These are phyloP conservation scores for Acanthochromis polyacanthus DNA, from an alignment of 2,113 vertebrate genomes.

Conservation along the genomic window DNA sequence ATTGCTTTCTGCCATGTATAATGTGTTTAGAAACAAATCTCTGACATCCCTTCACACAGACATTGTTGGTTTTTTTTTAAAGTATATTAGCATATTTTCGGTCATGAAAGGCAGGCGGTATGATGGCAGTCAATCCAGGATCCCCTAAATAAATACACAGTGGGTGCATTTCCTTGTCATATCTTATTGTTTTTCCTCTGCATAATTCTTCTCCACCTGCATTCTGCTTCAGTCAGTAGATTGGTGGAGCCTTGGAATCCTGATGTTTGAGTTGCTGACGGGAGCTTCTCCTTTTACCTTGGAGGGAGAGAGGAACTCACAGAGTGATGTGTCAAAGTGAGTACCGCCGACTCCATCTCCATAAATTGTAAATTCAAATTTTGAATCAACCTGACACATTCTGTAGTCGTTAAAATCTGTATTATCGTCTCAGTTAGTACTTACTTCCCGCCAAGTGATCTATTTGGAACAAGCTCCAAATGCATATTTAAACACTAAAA, in stretches of 20 bases:
- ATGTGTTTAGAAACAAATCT: too few species aligned
- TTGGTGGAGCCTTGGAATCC: conserved; percentile 95
- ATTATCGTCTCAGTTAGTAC: not conserved
- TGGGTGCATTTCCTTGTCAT: not conserved
- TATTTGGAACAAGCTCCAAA: not conserved
- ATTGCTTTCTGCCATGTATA: too few species aligned
- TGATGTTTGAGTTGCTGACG: conserved; percentile 92
- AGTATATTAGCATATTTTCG: not conserved
- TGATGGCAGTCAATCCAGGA: not conserved
- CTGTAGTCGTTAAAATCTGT: too few species aligned
- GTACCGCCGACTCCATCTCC: conserved; percentile 41
- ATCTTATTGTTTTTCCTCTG: not conserved
- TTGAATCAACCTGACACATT: not conserved
- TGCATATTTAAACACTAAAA: not conserved
- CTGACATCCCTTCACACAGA: too few species aligned
- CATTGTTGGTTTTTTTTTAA: too few species aligned
- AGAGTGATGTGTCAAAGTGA: conserved; percentile 94
- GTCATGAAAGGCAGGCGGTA: not conserved
- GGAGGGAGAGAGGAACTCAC: conserved; percentile 93
- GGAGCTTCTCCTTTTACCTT: conserved; percentile 93
- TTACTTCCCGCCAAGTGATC: not conserved
- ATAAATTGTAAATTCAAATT: not conserved
- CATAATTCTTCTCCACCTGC: conserved; percentile 4
- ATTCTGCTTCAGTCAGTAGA: conserved; percentile 87
- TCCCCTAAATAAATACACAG: not conserved